These are phyloP conservation scores for Tiliacea citrago DNA, from an alignment of 2,888 invertebrate species.

Conservation along the genomic window DNA sequence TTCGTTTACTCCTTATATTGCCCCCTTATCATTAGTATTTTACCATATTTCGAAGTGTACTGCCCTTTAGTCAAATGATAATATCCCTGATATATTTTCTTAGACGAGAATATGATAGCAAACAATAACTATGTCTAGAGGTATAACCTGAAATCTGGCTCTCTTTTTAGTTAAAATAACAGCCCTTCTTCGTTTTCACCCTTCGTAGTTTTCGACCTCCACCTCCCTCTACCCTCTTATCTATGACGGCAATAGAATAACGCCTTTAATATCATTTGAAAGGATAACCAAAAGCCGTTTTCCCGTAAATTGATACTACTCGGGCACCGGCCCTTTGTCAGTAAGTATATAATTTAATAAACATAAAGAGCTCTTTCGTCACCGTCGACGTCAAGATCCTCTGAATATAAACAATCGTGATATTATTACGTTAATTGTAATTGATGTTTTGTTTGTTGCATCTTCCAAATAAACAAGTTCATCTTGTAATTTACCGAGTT, in stretches of 20 bases:
- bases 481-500: slow-evolving; percentile 6
- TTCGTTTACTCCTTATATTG: slow-evolving; percentile 16
- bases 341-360: slow-evolving; percentile 32
- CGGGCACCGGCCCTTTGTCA: slow-evolving; percentile 24
- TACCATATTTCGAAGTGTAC: neutral
- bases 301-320: slow-evolving; percentile 33
- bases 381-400: slow-evolving; percentile 13
- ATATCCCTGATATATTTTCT: neutral
- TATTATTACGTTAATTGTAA: slow-evolving; percentile 7
- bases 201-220: slow-evolving; percentile 44
- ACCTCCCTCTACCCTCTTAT: neutral
- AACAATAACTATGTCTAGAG: neutral
- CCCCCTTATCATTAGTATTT: slow-evolving; percentile 14
- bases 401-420: slow-evolving; percentile 9
- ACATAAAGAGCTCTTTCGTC: slow-evolving; percentile 15
- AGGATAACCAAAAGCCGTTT: slow-evolving; percentile 60
- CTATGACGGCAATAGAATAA: slow-evolving; percentile 67
- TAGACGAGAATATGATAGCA: neutral
- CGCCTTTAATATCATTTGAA: slow-evolving; percentile 66
- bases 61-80: neutral
- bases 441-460: slow-evolving; percentile 18
- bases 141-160: slow-evolving; percentile 1
- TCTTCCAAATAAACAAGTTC: slow-evolving; percentile 16
- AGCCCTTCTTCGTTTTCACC: neutral
- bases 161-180: slow-evolving; percentile 20